Percentiles rank a stretch among this genome's conserved stretches.
Evolutionary conservation across 2,113 vertebrate species (phyloP).

Genomic region (Onychostruthus taczanowskii): DNA sequence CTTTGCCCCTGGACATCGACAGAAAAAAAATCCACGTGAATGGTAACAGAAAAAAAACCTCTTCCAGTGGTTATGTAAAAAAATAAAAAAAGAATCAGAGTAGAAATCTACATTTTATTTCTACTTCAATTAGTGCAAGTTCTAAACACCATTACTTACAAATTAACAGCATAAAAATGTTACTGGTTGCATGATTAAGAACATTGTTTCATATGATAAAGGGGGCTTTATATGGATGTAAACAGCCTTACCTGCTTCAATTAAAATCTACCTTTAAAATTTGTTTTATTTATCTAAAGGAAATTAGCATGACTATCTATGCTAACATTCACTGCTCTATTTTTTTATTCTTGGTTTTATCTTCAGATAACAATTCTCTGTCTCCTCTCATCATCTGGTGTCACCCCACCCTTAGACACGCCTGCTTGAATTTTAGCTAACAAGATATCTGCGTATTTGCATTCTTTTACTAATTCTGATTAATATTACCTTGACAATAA

Average conservation of each 20-base stretch:
- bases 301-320: not conserved
- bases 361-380: constrained; percentile 13
- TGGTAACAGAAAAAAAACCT: not conserved
- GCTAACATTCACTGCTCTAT: not conserved
- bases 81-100: not conserved
- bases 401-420: constrained; percentile 41
- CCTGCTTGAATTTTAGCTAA: constrained; percentile 33
- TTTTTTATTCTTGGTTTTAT: not conserved
- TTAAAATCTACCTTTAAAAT: not conserved
- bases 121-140: not conserved
- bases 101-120: not conserved
- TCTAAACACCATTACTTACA: not conserved
- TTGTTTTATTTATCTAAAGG: not conserved
- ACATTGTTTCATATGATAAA: not conserved
- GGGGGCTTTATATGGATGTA: not conserved
- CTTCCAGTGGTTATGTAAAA: not conserved
- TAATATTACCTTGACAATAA: constrained; percentile 15
- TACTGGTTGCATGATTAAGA: not conserved
- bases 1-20: not conserved
- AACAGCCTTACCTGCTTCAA: not conserved
- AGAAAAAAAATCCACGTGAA: not conserved
- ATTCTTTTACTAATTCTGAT: not conserved
- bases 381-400: not conserved
- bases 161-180: not conserved
- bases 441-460: not conserved